Base-by-base conservation (phyloP, 2,797 vertebrate species). In the Ctenopoma multispine region DNA sequence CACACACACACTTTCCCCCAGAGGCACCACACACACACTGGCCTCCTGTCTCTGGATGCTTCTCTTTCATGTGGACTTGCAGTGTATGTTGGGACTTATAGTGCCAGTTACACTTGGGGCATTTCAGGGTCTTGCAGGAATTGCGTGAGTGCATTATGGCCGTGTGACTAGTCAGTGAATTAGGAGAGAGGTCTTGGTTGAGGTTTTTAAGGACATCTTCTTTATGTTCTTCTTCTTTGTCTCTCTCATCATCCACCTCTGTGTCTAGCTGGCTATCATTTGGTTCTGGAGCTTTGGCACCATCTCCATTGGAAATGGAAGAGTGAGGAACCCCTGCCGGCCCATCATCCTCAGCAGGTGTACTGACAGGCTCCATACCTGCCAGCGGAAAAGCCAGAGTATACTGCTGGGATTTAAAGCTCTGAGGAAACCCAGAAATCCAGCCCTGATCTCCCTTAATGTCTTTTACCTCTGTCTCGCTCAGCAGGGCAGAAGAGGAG, bases 51-150 rank as follows among this genome's bases (percentile, higher is more conserved):
- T 99, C 98, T 0, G 96, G 97, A 87, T 99, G 98, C 86, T 99
- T 99, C 92, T 99, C 98, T 89, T 98, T 99, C 97, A 99, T 99
- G 93, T 99, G 98, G 13, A 96, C 96, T 93, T 99, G 97, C 80
- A 99, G 94, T 1, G 98, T 99, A 92, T 99, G 98, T 94, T 99
- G 98, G 93, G 99, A 99, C 94, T 99, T 99, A 83, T 99, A 99
- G 95, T 99, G 98, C 98, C 98, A 99, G 94, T 99, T 99, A 91
- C 98, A 99, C 94, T 99, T 99, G 90, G 98, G 98, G 93, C 98
- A 99, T 96, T 99, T 99, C 79, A 99, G 96, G 2, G 98, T 99
- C 94, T 99, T 99, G 86, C 98, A 99, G 27, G 98, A 99, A 93
- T 99, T 99, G 63, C 97, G 96, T 47, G 98, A 99, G 94, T 99